These are phyloP conservation scores for Zapornia atra DNA, from an alignment of 2,113 vertebrate species.

Conservation along the genomic window DNA sequence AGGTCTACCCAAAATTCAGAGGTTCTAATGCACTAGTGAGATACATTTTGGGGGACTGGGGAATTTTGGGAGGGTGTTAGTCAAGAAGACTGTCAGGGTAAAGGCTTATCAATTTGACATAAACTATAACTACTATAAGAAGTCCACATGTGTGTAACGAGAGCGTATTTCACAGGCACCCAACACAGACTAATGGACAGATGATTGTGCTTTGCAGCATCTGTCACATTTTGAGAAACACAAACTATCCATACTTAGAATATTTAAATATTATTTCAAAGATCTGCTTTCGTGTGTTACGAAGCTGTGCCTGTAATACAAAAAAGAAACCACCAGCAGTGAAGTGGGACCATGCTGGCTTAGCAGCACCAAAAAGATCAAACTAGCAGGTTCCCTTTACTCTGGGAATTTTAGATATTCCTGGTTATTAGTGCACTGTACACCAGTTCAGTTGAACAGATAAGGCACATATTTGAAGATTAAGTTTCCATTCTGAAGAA, in stretches of 20 bases:
- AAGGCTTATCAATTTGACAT: not conserved
- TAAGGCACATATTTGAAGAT: not conserved
- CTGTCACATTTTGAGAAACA: not conserved
- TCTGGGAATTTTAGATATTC: not conserved
- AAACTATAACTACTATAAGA: not conserved
- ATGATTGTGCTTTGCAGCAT: not conserved
- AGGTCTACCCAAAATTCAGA: not conserved
- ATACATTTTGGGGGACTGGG: not conserved
- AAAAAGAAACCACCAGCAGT: slow-evolving; percentile 18
- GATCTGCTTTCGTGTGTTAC: not conserved
- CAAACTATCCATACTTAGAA: slow-evolving; percentile 7
- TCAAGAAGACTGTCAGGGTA: not conserved
- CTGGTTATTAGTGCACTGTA: not conserved
- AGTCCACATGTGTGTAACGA: not conserved
- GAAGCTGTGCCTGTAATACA: slow-evolving; percentile 34
- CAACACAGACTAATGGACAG: not conserved
- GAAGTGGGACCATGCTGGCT: not conserved
- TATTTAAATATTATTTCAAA: not conserved
- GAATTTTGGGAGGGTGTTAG: not conserved
- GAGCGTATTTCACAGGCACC: not conserved
- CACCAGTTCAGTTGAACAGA: not conserved
- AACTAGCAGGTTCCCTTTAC: slow-evolving; percentile 16
- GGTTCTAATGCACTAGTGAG: not conserved
- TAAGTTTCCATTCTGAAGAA: not conserved
- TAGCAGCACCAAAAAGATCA: not conserved